Percentiles rank a stretch among this genome's conserved stretches.
phyloP scores from a whole-genome alignment of 1,140 invertebrate species.

The Papilio polyxenes region DNA sequence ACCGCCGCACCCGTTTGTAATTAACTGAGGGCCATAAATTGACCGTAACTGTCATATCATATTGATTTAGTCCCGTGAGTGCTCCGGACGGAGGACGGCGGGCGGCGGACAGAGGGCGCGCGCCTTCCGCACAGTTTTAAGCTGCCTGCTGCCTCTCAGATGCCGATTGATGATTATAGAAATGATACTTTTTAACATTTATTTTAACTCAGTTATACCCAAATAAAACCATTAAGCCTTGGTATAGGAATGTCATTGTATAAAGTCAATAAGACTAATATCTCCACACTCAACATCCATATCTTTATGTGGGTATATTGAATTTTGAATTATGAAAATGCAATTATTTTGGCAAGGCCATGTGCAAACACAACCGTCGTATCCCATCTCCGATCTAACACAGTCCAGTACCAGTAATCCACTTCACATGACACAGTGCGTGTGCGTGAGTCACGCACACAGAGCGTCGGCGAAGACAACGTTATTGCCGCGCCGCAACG shows the following conservation, averaged over 20 bases:
- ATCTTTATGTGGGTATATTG: too few relatives aligned
- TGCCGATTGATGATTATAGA: conserved; percentile 37
- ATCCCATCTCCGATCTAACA: neutral
- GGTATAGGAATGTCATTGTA: neutral
- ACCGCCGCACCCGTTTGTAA: conserved; percentile 63
- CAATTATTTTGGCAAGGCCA: neutral
- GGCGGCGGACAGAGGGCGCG: conserved; percentile 18
- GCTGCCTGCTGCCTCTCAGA: conserved; percentile 39
- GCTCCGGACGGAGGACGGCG: neutral
- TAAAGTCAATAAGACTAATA: neutral
- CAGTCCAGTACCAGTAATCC: neutral
- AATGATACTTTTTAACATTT: conserved; percentile 44
- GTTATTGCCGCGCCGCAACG: conserved; percentile 57
- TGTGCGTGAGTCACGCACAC: conserved; percentile 28
- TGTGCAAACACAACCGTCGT: neutral
- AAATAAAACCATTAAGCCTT: neutral
- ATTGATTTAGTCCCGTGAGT: conserved; percentile 76
- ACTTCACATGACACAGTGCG: conserved; percentile 2
- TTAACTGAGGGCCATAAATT: conserved; percentile 78
- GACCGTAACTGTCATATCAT: conserved; percentile 79
- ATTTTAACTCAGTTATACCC: neutral
- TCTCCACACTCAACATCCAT: too few relatives aligned
- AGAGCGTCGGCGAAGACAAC: conserved; percentile 59
- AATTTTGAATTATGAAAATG: neutral
- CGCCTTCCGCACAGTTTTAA: conserved; percentile 54